Base-by-base conservation (phyloP, 2,888 invertebrate genomes). In the Watsonalla cultraria region DNA sequence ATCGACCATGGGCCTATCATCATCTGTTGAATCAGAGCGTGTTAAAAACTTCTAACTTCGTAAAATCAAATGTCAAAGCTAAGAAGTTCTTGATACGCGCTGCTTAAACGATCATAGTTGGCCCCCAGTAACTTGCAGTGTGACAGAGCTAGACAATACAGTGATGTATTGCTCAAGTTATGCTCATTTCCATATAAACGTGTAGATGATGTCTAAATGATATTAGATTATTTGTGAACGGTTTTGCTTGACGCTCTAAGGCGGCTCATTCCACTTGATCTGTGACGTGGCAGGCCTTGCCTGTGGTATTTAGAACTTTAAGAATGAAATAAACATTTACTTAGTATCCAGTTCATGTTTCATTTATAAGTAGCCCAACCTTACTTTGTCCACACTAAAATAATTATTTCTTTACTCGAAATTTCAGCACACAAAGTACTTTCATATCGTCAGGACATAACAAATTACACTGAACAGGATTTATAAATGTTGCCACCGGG, bases 261-360 rank as follows among this genome's bases (percentile, higher is more conserved):
- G 42, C 11, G 9, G 42, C 42, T 11, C 42, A 42, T 42, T 79
- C 65, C 57, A 76, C 65, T 75, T 76, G 78, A 81, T 82, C 80
- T 86, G 84, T 81, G 82, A 80, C 70, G 71, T 68, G 55, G 77
- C 82, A 72, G 84, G 77, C 65, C 54, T 64, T 56, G 75, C 74
- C 79, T 72, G 80, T 68, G 71, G 74, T 84, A 82, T 78, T 82
- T 88, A 88, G 83, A 72, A 81, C 88, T 86, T 80, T 37, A 80
- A 74, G 70, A 83, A 81, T 81, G 74, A 80, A 88, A 86, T 90
- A 90, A 88, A 90, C 78, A 80, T 84, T 88, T 85, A 88, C 80
- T 82, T 89, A 90, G 89, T 82, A 84, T 80, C 71, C 71, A 66
- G 61, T 35, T 52, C 39, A 58, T 57, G 58, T 82, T 82, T 80